A percentile compares a stretch with the other conserved stretches of the same genome.
These are phyloP conservation scores for Amiota communis DNA, from an alignment of 2,888 invertebrate genomes.

Conservation along the genomic window DNA sequence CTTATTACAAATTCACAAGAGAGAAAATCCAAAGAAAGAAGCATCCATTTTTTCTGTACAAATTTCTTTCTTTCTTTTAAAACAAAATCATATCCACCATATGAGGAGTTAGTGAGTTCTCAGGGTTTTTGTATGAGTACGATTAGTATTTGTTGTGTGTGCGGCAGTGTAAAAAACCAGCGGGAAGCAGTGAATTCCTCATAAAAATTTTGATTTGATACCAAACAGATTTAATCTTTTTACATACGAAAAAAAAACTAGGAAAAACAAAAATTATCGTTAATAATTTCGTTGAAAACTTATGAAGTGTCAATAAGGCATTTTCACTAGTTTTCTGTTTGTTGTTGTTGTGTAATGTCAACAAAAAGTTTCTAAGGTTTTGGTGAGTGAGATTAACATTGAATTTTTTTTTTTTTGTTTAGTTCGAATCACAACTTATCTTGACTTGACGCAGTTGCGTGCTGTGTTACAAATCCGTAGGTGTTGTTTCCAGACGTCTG, in stretches of 20 bases:
- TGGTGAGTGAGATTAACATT: neutral
- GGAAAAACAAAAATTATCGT: constrained; percentile 23
- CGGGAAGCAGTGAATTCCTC: constrained; percentile 10
- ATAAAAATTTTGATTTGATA: constrained; percentile 10
- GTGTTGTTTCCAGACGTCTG: constrained; percentile 14
- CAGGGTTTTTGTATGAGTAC: neutral
- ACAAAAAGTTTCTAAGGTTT: neutral
- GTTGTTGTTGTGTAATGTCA: too few species aligned
- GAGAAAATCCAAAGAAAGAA: neutral
- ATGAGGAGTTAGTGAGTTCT: neutral
- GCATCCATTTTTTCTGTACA: too few species aligned
- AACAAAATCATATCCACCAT: neutral
- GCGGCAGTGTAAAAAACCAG: constrained; percentile 8
- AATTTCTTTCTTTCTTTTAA: too few species aligned
- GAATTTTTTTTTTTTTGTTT: too few species aligned
- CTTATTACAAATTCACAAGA: neutral
- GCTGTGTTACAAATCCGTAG: constrained; percentile 25
- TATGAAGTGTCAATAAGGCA: constrained; percentile 51
- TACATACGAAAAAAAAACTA: neutral
- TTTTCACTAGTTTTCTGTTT: constrained; percentile 25
- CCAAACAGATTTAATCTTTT: constrained; percentile 12
- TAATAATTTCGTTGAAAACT: constrained; percentile 41
- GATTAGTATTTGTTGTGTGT: too few species aligned
- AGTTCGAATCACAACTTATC: too few species aligned
- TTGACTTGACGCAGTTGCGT: neutral